A percentile compares a stretch with the other conserved stretches of the same genome.
Conservation (phyloP, 92 coral and sea anemone species). For the Parazoanthus darwini region DNA sequence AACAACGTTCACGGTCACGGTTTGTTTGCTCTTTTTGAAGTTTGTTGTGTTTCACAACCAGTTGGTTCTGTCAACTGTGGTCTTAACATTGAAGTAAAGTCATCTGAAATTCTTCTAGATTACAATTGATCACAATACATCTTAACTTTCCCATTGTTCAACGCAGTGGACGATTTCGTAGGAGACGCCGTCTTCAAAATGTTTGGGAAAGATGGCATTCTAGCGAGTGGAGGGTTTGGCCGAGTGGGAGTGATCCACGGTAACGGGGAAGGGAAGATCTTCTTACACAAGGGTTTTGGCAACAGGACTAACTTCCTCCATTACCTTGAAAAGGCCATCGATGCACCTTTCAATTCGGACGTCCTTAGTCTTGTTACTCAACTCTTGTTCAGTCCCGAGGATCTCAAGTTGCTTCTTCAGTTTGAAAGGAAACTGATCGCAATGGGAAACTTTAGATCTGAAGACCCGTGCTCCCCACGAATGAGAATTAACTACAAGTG, state of each 20-base stretch:
- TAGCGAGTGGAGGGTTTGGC: conserved; percentile 74
- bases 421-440: conserved; percentile 67
- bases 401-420: conserved; percentile 56
- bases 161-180: conserved; percentile 59
- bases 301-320: conserved; percentile 62
- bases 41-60: too few species aligned
- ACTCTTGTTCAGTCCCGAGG: conserved; percentile 67
- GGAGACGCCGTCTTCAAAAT: conserved; percentile 74
- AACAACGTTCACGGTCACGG: too few species aligned
- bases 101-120: too few species aligned
- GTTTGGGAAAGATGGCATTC: conserved; percentile 81
- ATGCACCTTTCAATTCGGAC: conserved; percentile 45
- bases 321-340: conserved; percentile 55
- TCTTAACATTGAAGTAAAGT: too few species aligned
- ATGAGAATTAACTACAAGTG: conserved; percentile 78
- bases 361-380: conserved; percentile 68
- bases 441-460: conserved; percentile 59
- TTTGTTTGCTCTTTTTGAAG: too few species aligned
- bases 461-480: conserved; percentile 85
- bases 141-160: not conserved
- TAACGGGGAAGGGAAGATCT: conserved; percentile 63
- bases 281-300: conserved; percentile 61
- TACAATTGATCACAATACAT: too few species aligned
- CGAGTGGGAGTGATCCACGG: conserved; percentile 67
- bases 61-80: too few species aligned